Evolutionary conservation across 1,140 invertebrate genomes (phyloP), one percentile per base, ranked within the genome.

Genomic region (Mycetomoellerius zeteki): DNA sequence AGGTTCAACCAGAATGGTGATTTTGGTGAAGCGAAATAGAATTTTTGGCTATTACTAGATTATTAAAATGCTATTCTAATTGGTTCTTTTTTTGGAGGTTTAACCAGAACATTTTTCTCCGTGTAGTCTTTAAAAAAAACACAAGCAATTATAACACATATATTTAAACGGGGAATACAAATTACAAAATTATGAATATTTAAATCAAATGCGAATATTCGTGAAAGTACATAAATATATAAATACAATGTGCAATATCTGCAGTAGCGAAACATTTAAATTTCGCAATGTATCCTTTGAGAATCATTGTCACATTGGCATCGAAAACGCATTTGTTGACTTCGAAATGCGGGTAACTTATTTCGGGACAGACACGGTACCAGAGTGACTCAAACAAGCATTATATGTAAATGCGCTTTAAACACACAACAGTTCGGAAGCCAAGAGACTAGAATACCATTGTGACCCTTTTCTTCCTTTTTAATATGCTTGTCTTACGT

Each of bases 331-430:
- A 14, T 24, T 30, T 78, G 37, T 60, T 21, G 76, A 78, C 30
- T 75, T 78, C 27, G 77, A 69, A 67, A 37, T 54, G 64, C 47
- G 47, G 10, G 47, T 81, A 81, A 52, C 50, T 81, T 56, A 81
- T 81, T 81, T 81, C 65, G 47, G 47, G 30, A 81, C 77, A 69
- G 62, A 69, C 77, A 81, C 16, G 64, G 24, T 47, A 65, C 16
- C n/a, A 8, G 21, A 50, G n/a, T 81, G 77, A 81, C 43, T 81
- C 77, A 81, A 65, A 37, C 77, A 52, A 54, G 47, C 52, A 81
- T 81, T 81, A 71, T 81, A 56, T 81, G 77, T 54, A 81, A 81
- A 81, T 81, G 30, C n/a, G 14, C 21, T 71, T 71, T 33, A 14
- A 71, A n/a, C 30, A n/a, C 58, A 33, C 14, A 14, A 21, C 19